Base-by-base conservation (phyloP, 2,797 vertebrate genomes). In the Falco concolor region DNA sequence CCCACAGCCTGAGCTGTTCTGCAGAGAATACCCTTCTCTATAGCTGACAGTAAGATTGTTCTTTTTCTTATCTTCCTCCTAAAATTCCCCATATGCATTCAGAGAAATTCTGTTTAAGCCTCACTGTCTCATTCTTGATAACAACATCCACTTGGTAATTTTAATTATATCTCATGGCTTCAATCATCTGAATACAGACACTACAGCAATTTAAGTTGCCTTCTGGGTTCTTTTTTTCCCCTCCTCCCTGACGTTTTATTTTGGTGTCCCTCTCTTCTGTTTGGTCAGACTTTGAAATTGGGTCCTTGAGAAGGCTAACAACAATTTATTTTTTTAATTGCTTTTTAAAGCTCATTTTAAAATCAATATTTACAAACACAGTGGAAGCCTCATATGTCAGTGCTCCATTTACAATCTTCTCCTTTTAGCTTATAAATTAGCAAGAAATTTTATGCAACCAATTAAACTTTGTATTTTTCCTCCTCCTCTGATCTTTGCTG, bases 81-180 rank as follows among this genome's bases (percentile, higher is more conserved):
- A 77, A 91, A 96, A 95, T 79, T 87, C 54, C 69, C 78, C 2
- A 3, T 50, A 54, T 0, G 1, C 63, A 81, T 60, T 77, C 70
- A 80, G 28, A 87, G 49, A 77, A 89, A 93, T 72, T 80, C 70
- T 21, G 11, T 81, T 92, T 74, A 91, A 92, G 89, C 78, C 70
- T 79, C 53, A 52, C 42, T 50, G 53, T 84, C 76, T 97, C 85
- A 64, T 83, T 92, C 81, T 90, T 84, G 79, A 90, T 61, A 95
- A 85, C 73, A 94, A 76, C 70, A 95, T 72, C 47, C 75, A 96
- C 89, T 88, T 76, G 64, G 87, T 36, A 49, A 90, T 78, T 95
- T 94, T 95, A 97, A 96, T 94, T 95, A 96, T 92, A 94, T 83
- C 94, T 94, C 75, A 87, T 56, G 30, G 60, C 84, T 96, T 97